Base-by-base conservation (phyloP, 2,797 vertebrate genomes). In the Arnoldichthys spilopterus region DNA sequence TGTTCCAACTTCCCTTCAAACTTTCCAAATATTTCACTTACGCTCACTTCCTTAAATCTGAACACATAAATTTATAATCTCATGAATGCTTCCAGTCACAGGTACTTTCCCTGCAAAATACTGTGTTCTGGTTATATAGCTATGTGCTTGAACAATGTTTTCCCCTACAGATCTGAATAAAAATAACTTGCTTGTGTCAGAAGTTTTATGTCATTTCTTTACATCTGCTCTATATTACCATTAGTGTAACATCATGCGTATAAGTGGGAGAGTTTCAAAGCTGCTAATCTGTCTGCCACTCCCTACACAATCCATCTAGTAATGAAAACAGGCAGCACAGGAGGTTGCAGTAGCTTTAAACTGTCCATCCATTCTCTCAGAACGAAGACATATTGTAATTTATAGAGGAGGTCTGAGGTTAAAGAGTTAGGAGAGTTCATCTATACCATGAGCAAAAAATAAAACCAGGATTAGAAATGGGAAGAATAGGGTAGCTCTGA, bases 251-350 rank as follows among this genome's bases (percentile, higher is more conserved):
- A 7, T 67, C 13, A 58, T n/a, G 6, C 61, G 43, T 49, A 45
- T 32, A 3, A 58, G 54, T 43, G 5, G 43, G 47, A 71, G 28
- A 78, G 16, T 63, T 75, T 69, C 56, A 69, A 73, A 72, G 49
- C 54, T 74, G 40, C 49, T 54, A 71, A 72, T 69, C 66, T 30
- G 49, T 18, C 72, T 71, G 56, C 58, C 64, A 63, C 66, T 70
- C 49, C 56, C 66, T 56, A 47, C 34, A 28, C 58, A 71, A 26
- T 49, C 37, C 16, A 64, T 47, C 49, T 11, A 56, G 37, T 72
- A 80, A 80, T 74, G 72, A 80, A 71, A 75, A 70, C 72, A 80
- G 72, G 71, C 72, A 74, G 53, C 30, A 62, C 20, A 64, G 37
- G 37, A 28, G 28, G 30, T 49, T 79, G 11, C 70, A 16, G 77